These are phyloP conservation scores for Chloroceryle amazona DNA, from an alignment of 2,797 vertebrate genomes.

Conservation along the genomic window DNA sequence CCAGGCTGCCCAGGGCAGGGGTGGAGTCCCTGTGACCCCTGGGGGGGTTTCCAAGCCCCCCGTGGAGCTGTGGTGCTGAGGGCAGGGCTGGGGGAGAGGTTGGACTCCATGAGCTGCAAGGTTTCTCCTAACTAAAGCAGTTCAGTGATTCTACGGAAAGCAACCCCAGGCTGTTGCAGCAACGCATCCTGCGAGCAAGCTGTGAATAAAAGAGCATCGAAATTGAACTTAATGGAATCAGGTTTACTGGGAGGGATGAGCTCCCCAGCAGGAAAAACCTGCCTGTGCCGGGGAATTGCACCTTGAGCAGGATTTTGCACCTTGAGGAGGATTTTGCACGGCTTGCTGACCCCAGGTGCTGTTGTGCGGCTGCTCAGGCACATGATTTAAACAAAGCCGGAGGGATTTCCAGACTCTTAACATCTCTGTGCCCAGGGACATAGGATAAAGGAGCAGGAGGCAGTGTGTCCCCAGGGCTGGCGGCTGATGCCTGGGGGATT, in stretches of 20 bases:
- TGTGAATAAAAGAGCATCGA: accelerated
- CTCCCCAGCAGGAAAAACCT: not conserved
- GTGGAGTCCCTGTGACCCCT: not conserved
- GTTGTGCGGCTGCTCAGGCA: not conserved
- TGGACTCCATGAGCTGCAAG: not conserved
- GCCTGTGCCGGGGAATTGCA: not conserved
- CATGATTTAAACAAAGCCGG: not conserved
- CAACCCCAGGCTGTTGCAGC: not conserved
- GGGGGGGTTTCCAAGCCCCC: not conserved
- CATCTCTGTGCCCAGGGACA: accelerated
- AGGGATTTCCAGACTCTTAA: not conserved
- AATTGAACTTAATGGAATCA: not conserved
- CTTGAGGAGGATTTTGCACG: not conserved
- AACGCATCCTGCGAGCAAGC: not conserved
- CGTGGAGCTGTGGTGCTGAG: not conserved
- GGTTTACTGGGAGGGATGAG: not conserved
- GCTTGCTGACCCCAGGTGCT: not conserved
- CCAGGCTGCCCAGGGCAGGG: not conserved
- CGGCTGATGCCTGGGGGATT: accelerated
- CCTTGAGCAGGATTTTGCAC: not conserved
- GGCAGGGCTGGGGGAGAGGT: not conserved
- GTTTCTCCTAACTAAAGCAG: not conserved
- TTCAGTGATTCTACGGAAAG: not conserved
- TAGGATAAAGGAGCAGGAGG: not conserved
- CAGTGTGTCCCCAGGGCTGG: accelerated